Conservation (phyloP, 2,797 vertebrate genomes). For the Coilia nasus region DNA sequence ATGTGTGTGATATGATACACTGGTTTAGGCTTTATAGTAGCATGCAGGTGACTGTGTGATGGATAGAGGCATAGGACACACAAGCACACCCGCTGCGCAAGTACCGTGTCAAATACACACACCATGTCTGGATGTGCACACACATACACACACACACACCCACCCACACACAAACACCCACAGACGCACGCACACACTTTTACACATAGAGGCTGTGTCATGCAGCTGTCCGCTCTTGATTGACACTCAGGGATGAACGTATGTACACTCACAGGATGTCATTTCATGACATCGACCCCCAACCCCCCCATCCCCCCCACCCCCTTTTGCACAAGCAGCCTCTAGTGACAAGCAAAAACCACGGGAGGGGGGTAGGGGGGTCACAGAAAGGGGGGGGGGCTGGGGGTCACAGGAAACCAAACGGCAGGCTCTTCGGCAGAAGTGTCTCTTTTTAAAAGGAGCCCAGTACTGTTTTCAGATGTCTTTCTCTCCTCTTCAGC, state of each 20-base stretch:
- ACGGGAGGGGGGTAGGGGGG: no score
- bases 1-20: conserved; percentile 17
- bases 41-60: conserved; percentile 60
- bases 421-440: conserved; percentile 54
- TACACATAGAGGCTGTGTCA: conserved; percentile 74
- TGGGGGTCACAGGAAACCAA: conserved; percentile 51
- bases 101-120: conserved; percentile 18
- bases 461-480: conserved; percentile 49
- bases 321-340: conserved; percentile 33
- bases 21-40: conserved; percentile 35
- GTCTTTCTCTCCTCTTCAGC: conserved; percentile 41
- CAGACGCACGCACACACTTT: conserved; percentile 68
- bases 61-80: conserved; percentile 55
- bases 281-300: conserved; percentile 59
- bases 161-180: conserved; percentile 71
- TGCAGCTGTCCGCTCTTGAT: conserved; percentile 77
- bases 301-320: not conserved
- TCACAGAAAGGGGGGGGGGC: no score
- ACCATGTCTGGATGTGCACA: conserved; percentile 9
- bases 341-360: conserved; percentile 53
- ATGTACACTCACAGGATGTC: conserved; percentile 73
- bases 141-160: conserved; percentile 58
- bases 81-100: conserved; percentile 64
- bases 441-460: conserved; percentile 3
- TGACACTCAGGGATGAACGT: conserved; percentile 76